Evolutionary conservation across 2,888 invertebrate genomes (phyloP), one percentile per base, ranked within the genome.

Genomic region (Siphonodentalium dalli): DNA sequence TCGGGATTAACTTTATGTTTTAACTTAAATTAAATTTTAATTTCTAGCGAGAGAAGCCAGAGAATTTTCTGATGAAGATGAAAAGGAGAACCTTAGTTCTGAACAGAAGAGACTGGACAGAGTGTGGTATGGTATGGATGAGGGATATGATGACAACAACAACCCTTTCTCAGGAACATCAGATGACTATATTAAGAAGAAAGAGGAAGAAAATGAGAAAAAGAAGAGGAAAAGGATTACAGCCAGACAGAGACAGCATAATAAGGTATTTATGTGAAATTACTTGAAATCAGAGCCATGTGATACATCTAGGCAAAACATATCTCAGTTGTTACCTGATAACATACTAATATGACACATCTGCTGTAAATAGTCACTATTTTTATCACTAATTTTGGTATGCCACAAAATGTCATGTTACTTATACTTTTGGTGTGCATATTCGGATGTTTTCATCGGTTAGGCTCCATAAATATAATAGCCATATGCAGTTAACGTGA

Each of bases 101-200:
- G 80, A 77, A 51, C 78, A 81, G 67, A 78, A 75, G 52, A 60
- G 79, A 7, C 62, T 79, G 39, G 98, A 99, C 79, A 85, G 99
- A 49, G 96, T 96, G 72, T 99, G 99, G 98, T 98, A 98, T 79
- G 90, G 89, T 61, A 89, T 96, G 84, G 97, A 94, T 68, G 95
- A 97, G 83, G 81, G 80, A 1, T 82, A 80, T 55, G 93, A 94
- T 65, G 93, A 94, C 71, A 80, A 82, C 40, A 89, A 92, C 58
- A 94, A 95, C 81, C 96, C 97, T 0, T 99, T 98, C 80, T 87
- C 90, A 0, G 78, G 80, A 56, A 88, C 92, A 0, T 92, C 92
- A 61, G 90, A 92, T 8, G 96, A 97, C 53, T 99, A 97, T 79
- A 90, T 93, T 0, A 88, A 89, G 54, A 92, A 92, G 70, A 94